Conservation (phyloP, 1,140 invertebrate genomes). For the Anoplophora glabripennis region DNA sequence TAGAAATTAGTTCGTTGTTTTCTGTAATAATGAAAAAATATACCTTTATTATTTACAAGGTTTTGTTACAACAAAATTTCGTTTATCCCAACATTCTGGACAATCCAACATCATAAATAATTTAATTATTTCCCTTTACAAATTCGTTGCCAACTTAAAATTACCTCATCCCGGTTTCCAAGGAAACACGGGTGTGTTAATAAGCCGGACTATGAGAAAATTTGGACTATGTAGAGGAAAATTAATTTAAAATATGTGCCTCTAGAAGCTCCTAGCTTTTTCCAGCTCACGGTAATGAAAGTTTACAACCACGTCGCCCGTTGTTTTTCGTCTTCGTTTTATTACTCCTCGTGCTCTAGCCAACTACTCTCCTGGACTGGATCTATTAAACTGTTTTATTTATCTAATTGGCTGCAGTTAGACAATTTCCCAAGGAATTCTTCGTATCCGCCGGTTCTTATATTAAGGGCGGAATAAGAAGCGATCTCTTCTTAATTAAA, state of each 20-base stretch:
- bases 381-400: slow-evolving; percentile 26
- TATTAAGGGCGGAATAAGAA: too few species aligned
- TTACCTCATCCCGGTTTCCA: too few species aligned
- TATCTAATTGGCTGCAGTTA: slow-evolving; percentile 24
- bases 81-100: too few species aligned
- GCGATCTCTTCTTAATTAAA: too few species aligned
- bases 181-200: neutral
- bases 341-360: slow-evolving; percentile 8
- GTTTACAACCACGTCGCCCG: slow-evolving; percentile 18
- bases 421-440: slow-evolving; percentile 16
- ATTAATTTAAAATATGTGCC: slow-evolving; percentile 25
- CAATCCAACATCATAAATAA: too few species aligned
- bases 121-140: too few species aligned
- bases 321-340: slow-evolving; percentile 25
- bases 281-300: slow-evolving; percentile 22
- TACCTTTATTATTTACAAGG: too few species aligned
- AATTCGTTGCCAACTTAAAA: too few species aligned
- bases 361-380: slow-evolving; percentile 9
- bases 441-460: neutral
- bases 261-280: slow-evolving; percentile 18
- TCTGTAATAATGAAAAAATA: too few species aligned
- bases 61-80: too few species aligned
- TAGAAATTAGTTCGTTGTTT: too few species aligned
- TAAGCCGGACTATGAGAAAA: slow-evolving; percentile 8
- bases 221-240: slow-evolving; percentile 14